Conservation (phyloP, 30 jellyfish, hydroid and myxozoan genomes). For the Hydractinia echinata region DNA sequence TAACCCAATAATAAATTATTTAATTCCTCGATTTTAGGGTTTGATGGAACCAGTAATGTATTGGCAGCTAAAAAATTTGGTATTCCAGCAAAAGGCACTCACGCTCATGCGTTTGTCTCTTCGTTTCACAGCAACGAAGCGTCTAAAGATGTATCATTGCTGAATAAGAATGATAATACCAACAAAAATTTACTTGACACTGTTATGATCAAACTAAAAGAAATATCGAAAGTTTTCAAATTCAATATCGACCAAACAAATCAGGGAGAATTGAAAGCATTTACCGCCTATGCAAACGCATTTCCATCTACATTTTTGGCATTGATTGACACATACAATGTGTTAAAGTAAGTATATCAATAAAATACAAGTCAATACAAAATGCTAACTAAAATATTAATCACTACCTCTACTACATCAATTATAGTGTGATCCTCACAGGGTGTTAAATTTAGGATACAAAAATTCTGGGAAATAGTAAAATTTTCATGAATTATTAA, state of each 20-base stretch:
- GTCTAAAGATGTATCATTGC: neutral
- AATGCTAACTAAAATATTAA: too few relatives aligned
- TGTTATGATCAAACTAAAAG: slow-evolving; percentile 47
- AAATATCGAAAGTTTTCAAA: slow-evolving; percentile 42
- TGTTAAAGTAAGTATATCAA: slow-evolving; percentile 48
- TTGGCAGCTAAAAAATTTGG: slow-evolving; percentile 81
- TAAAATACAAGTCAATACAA: too few relatives aligned
- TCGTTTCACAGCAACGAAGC: slow-evolving; percentile 59
- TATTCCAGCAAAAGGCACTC: slow-evolving; percentile 93
- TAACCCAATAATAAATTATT: too few relatives aligned
- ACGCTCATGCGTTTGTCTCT: slow-evolving; percentile 97
- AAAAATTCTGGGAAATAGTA: too few relatives aligned
- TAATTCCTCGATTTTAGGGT: slow-evolving; percentile 39
- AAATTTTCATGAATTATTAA: too few relatives aligned
- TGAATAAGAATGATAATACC: slow-evolving; percentile 16
- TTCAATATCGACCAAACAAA: slow-evolving; percentile 60
- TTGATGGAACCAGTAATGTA: slow-evolving; percentile 95
- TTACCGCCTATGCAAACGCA: slow-evolving; percentile 80
- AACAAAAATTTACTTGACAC: slow-evolving; percentile 49
- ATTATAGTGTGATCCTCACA: too few relatives aligned
- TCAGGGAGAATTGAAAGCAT: slow-evolving; percentile 81
- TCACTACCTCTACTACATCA: too few relatives aligned
- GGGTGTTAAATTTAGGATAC: too few relatives aligned
- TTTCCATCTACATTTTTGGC: slow-evolving; percentile 93
- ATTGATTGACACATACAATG: slow-evolving; percentile 91